Evolutionary conservation across 1,140 invertebrate species (phyloP), one percentile per base, ranked within the genome.

Genomic region (Drosophila sulfurigaster): DNA sequence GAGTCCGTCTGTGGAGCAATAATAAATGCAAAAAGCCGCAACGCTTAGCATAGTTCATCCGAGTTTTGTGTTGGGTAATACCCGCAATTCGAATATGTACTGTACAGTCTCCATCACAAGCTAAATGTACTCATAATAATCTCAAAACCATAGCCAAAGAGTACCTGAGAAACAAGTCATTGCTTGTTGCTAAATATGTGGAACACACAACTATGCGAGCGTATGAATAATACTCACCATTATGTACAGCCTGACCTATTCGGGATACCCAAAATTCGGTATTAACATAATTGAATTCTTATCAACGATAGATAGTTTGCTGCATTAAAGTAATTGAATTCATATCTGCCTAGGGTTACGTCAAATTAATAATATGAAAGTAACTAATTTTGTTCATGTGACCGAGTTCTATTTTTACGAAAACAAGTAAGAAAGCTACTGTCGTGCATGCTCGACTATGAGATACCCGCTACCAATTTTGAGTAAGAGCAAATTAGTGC

Each of bases 51-150:
- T 11, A 63, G 70, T 15, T 63, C n/a, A 13, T 10, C 15, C 20
- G 28, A 51, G 52, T 71, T 52, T 73, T 58, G 2, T 11, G 56
- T 73, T 73, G 70, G 28, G 48, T 67, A 73, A 67, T 62, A 41
- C 8, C 70, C 41, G 16, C 10, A 56, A 13, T 28, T 38, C 11
- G 1, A n/a, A 35, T 41, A 7, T 5, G 13, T 30, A n/a, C n/a
- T 5, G 16, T 30, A n/a, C 8, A 41, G 11, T 54, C 51, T 25
- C 25, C 59, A n/a, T n/a, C 3, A 28, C 30, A 41, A 8, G 8
- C 45, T 8, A 13, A 5, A n/a, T 43, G 56, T 45, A 13, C 57
- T 45, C 41, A 28, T 45, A 62, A n/a, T 25, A 43, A n/a, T 20
- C 35, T 30, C 35, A 7, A 15, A 48, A 54, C 15, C 15, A 30